These are phyloP conservation scores for Eptesicus fuscus DNA, from an alignment of 2,113 vertebrate genomes.

Conservation along the genomic window DNA sequence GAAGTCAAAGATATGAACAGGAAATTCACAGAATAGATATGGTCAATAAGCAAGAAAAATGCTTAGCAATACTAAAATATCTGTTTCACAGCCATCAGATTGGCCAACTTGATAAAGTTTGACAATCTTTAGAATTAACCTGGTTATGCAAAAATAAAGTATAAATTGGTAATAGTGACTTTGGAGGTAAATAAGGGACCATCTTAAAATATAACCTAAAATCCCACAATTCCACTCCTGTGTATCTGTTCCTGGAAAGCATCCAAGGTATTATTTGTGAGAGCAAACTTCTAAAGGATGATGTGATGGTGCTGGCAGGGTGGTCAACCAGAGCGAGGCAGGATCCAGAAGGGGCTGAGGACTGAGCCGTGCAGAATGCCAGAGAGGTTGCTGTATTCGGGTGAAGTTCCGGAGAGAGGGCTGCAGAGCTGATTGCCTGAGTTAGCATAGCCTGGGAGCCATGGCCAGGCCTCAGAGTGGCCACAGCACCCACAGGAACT, in stretches of 20 bases:
- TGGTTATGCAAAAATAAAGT: not conserved
- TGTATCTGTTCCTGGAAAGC: not conserved
- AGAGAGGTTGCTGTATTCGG: not conserved
- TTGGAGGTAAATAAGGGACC: not conserved
- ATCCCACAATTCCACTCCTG: not conserved
- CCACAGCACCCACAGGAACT: not conserved
- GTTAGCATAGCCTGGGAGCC: not conserved
- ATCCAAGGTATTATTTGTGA: not conserved
- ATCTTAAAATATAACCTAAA: not conserved
- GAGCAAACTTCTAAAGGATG: not conserved
- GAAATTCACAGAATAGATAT: not conserved
- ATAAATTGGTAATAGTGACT: not conserved
- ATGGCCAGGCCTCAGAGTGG: not conserved
- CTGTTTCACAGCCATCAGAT: not conserved
- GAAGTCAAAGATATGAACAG: not conserved
- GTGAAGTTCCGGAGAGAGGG: not conserved
- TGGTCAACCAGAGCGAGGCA: not conserved
- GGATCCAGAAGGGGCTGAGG: not conserved
- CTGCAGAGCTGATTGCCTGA: not conserved
- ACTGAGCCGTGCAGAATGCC: not conserved
- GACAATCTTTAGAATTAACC: not conserved
- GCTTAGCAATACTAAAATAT: not conserved
- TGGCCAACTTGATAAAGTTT: not conserved
- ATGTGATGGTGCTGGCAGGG: not conserved
- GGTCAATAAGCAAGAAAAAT: not conserved